Evolutionary conservation across 2,888 invertebrate species (phyloP).

Genomic region (Synanthedon andrenaeformis): DNA sequence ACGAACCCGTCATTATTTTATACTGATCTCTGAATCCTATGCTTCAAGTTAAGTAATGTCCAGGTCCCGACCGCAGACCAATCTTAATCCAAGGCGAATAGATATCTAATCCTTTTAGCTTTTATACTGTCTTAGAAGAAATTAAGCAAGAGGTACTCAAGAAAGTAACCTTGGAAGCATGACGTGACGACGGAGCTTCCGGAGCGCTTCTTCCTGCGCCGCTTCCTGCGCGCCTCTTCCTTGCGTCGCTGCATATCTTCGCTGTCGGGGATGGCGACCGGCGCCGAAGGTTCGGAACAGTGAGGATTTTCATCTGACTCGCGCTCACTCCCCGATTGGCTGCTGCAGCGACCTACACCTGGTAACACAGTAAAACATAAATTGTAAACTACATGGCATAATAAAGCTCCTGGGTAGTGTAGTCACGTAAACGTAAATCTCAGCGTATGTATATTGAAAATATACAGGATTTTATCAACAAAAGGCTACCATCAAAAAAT

Average conservation of each 20-base stretch:
- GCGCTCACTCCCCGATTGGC: constrained; percentile 69
- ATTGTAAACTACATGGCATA: background rate
- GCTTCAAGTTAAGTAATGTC: too few species aligned
- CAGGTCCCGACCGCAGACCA: too few species aligned
- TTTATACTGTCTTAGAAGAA: too few species aligned
- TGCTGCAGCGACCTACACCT: constrained; percentile 67
- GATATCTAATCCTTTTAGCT: too few species aligned
- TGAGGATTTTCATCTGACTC: constrained; percentile 54
- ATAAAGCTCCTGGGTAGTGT: constrained; percentile 5
- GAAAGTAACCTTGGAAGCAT: constrained; percentile 83
- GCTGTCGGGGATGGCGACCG: constrained; percentile 71
- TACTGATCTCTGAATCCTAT: too few species aligned
- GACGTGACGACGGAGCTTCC: constrained; percentile 89
- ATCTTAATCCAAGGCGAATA: too few species aligned
- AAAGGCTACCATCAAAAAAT: too few species aligned
- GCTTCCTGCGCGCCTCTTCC: constrained; percentile 88
- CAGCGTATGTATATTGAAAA: too few species aligned
- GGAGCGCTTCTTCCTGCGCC: constrained; percentile 91
- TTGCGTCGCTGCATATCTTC: constrained; percentile 81
- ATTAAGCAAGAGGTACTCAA: too few species aligned
- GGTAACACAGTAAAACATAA: constrained; percentile 13
- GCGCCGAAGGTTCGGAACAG: constrained; percentile 63
- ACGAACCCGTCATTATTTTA: too few species aligned
- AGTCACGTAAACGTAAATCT: too few species aligned
- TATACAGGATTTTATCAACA: too few species aligned